Percentiles rank a stretch among this genome's conserved stretches.
Evolutionary conservation across 2,888 invertebrate genomes (phyloP).

Genomic region (Argynnis bischoffii): DNA sequence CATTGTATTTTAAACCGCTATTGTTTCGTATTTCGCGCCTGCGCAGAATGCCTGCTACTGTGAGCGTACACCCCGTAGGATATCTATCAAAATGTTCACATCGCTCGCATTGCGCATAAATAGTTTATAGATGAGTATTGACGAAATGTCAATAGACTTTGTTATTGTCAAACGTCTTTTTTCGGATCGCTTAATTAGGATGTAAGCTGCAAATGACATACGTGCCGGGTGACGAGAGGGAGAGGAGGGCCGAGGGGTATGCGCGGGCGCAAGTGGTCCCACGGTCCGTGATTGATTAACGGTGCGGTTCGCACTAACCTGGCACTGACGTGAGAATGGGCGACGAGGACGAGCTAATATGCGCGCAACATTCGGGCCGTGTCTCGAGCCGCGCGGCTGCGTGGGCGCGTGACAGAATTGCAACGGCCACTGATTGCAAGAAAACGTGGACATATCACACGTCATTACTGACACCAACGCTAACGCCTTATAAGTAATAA

Average conservation of each 20-base stretch:
- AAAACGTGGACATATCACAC: slow-evolving; percentile 8
- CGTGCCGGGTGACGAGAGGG: slow-evolving; percentile 22
- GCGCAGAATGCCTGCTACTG: slow-evolving; percentile 48
- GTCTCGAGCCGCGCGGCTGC: slow-evolving; percentile 53
- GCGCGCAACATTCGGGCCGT: slow-evolving; percentile 55
- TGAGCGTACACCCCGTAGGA: slow-evolving; percentile 21
- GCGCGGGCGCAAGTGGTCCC: slow-evolving; percentile 56
- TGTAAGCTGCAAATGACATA: slow-evolving; percentile 27
- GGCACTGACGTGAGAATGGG: slow-evolving; percentile 57
- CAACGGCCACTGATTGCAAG: slow-evolving; percentile 44
- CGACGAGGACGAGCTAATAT: slow-evolving; percentile 49
- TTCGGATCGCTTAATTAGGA: slow-evolving; percentile 5
- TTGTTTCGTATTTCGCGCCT: slow-evolving; percentile 79
- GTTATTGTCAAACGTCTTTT: neutral
- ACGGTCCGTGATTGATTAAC: slow-evolving; percentile 69
- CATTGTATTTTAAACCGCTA: slow-evolving; percentile 80
- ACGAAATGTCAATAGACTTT: slow-evolving; percentile 1
- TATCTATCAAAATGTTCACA: slow-evolving; percentile 29
- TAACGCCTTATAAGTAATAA: neutral
- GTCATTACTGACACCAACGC: neutral
- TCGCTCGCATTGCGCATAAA: neutral
- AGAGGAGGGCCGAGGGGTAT: slow-evolving; percentile 30
- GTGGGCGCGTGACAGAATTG: slow-evolving; percentile 59
- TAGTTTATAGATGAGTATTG: neutral
- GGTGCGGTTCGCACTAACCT: slow-evolving; percentile 58